Conservation (phyloP, 2,888 invertebrate species). For the Lasioglossum marginatum region DNA sequence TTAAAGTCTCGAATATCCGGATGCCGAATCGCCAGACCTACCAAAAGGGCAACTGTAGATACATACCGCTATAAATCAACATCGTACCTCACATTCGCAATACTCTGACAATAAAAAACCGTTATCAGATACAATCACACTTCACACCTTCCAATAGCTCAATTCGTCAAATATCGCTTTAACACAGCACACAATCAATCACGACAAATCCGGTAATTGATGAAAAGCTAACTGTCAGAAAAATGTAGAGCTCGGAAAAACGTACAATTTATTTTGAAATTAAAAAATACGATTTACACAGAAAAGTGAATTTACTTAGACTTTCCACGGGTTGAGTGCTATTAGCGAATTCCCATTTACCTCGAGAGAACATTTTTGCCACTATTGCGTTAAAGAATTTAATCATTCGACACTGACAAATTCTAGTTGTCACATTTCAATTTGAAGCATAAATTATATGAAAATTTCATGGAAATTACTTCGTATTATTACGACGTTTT, state of each 20-base stretch:
- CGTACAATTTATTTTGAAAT: not conserved
- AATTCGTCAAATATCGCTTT: conserved; percentile 1
- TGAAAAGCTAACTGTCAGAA: not conserved
- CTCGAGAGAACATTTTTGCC: too few species aligned
- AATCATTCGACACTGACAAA: too few species aligned
- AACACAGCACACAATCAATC: not conserved
- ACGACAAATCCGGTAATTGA: not conserved
- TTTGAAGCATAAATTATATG: too few species aligned
- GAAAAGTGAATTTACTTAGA: not conserved
- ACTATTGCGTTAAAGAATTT: too few species aligned
- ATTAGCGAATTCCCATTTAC: not conserved
- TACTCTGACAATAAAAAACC: not conserved
- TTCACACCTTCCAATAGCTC: not conserved
- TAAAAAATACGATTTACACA: not conserved
- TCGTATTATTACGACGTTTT: too few species aligned
- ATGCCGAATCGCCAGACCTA: not conserved
- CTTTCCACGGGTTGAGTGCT: not conserved
- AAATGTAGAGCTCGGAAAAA: not conserved
- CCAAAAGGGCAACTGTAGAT: not conserved
- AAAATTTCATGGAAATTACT: too few species aligned
- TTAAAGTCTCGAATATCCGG: not conserved
- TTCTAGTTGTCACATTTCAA: too few species aligned
- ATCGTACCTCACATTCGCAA: not conserved
- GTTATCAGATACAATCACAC: not conserved
- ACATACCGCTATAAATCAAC: not conserved